phyloP scores from a whole-genome alignment of 1,140 invertebrate genomes.

The Drosophila subpulchrella region DNA sequence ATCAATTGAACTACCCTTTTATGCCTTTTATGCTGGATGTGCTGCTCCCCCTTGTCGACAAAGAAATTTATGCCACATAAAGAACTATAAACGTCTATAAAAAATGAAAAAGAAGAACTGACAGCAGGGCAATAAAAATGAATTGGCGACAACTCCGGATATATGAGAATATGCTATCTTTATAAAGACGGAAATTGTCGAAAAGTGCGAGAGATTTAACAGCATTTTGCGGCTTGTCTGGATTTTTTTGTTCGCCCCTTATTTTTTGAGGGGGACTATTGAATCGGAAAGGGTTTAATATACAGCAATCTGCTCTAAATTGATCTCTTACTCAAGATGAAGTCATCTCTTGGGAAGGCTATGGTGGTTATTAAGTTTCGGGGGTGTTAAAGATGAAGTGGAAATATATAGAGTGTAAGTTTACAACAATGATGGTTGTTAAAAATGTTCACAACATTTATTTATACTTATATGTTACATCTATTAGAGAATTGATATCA shows the following conservation, averaged over 20 bases:
- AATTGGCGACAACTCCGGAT: constrained; percentile 78
- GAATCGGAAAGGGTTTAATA: constrained; percentile 31
- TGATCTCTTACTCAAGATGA: constrained; percentile 29
- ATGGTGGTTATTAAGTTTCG: background rate
- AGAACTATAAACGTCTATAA: constrained; percentile 81
- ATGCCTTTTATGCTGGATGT: constrained; percentile 15
- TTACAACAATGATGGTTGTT: too few species aligned
- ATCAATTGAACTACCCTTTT: constrained; percentile 75
- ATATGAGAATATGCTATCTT: constrained; percentile 78
- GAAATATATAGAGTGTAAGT: background rate
- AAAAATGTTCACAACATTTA: too few species aligned
- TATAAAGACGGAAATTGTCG: constrained; percentile 31
- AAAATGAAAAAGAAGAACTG: constrained; percentile 33
- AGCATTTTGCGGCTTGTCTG: constrained; percentile 56
- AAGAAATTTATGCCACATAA: constrained; percentile 72
- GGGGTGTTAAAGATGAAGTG: background rate
- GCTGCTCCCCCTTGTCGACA: constrained; percentile 8
- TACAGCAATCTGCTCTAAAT: constrained; percentile 18
- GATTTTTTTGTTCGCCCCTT: constrained; percentile 1
- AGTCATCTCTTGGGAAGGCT: constrained; percentile 18
- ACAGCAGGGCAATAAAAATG: constrained; percentile 67
- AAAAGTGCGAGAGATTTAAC: constrained; percentile 37
- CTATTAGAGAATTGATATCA: too few species aligned
- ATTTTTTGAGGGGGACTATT: background rate
- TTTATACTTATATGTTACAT: too few species aligned